phyloP scores from a whole-genome alignment of 2,888 invertebrate genomes.

The Slavum lentiscoides region DNA sequence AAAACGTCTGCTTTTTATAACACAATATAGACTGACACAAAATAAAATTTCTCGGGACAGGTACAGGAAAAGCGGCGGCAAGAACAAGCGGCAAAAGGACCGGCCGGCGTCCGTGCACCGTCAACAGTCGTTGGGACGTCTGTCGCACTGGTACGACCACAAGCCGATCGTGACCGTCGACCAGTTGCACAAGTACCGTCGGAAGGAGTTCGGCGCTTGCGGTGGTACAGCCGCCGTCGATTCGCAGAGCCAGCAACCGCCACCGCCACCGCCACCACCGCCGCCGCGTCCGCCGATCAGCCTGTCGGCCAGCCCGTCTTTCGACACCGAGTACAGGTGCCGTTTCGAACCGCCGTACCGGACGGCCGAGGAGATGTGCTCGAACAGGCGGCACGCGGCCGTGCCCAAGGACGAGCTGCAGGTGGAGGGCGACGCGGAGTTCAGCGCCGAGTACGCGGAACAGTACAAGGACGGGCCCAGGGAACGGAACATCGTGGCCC shows the following conservation, averaged over 20 bases:
- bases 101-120: conserved; percentile 33
- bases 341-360: conserved; percentile 28
- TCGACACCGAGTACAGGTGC: conserved; percentile 42
- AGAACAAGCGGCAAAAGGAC: conserved; percentile 18
- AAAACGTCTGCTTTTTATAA: no score
- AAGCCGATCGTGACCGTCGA: conserved; percentile 53
- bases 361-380: conserved; percentile 39
- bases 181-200: conserved; percentile 49
- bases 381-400: conserved; percentile 40
- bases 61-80: conserved; percentile 22
- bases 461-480: conserved; percentile 23
- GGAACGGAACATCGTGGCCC: conserved; percentile 23
- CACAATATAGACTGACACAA: no score
- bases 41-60: not conserved
- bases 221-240: not conserved
- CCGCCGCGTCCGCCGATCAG: conserved; percentile 30
- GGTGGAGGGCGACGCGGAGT: conserved; percentile 34
- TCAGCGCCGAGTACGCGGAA: conserved; percentile 35
- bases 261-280: not conserved
- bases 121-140: conserved; percentile 19
- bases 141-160: conserved; percentile 40
- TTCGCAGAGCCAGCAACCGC: not conserved
- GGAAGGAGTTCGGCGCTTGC: conserved; percentile 25
- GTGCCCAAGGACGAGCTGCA: conserved; percentile 42
- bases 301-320: conserved; percentile 36